Percentiles rank a stretch among this genome's conserved stretches.
Conservation (phyloP, 2,888 invertebrate species). For the Nectonema munidae region DNA sequence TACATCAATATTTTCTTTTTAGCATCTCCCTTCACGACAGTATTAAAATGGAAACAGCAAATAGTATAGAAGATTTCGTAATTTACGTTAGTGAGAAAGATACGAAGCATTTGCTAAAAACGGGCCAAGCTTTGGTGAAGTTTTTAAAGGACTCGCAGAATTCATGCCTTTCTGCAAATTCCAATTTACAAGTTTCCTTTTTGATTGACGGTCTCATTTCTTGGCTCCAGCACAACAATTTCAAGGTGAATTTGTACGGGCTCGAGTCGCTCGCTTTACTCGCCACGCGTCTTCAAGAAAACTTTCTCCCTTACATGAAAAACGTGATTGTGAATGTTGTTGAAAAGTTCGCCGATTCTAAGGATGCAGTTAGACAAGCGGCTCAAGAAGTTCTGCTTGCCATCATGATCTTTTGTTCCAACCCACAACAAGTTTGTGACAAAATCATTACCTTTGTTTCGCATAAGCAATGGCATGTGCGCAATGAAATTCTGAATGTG, state of each 20-base stretch:
- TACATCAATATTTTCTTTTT: constrained; percentile 22
- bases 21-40: constrained; percentile 9
- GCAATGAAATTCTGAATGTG: constrained; percentile 52
- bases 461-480: constrained; percentile 64
- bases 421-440: constrained; percentile 39
- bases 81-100: constrained; percentile 2
- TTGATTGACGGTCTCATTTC: constrained; percentile 6
- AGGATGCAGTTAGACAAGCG: constrained; percentile 15
- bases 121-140: constrained; percentile 7
- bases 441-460: constrained; percentile 36
- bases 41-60: not conserved
- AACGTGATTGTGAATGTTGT: too few species aligned
- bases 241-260: constrained; percentile 6
- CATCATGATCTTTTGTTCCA: constrained; percentile 14
- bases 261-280: too few species aligned
- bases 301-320: too few species aligned
- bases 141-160: too few species aligned
- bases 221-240: constrained; percentile 2
- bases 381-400: constrained; percentile 15
- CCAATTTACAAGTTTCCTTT: constrained; percentile 1
- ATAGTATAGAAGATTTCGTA: constrained; percentile 9
- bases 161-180: not conserved
- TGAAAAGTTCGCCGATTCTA: constrained; percentile 17
- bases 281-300: too few species aligned
- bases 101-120: constrained; percentile 7